Evolutionary conservation across 2,113 vertebrate species (phyloP).

Genomic region (Atherinomorus stipes): DNA sequence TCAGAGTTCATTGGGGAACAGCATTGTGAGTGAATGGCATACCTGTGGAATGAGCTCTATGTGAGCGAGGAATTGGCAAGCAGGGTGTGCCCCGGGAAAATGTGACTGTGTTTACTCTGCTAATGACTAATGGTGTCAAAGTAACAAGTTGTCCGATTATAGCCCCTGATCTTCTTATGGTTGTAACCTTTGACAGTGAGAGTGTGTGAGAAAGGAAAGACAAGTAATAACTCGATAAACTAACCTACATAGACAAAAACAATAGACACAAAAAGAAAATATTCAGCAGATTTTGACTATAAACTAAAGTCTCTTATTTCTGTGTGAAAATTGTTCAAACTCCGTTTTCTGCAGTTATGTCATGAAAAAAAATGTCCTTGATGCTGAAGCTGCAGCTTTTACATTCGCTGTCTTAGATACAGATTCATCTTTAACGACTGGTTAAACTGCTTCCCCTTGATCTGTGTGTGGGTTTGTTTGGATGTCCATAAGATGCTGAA

Average conservation of each 20-base stretch:
- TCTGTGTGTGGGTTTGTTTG: slow-evolving; percentile 1
- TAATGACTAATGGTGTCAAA: slow-evolving; percentile 73
- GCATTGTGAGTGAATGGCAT: slow-evolving; percentile 33
- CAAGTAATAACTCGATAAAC: slow-evolving; percentile 12
- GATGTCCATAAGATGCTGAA: not conserved
- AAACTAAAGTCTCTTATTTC: not conserved
- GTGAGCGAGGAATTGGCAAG: slow-evolving; percentile 37
- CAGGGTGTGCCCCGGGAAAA: slow-evolving; percentile 65
- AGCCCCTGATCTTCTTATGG: slow-evolving; percentile 48
- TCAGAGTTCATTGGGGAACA: slow-evolving; percentile 10
- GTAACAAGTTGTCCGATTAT: slow-evolving; percentile 62
- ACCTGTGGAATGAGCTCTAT: slow-evolving; percentile 55
- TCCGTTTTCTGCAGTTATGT: not conserved
- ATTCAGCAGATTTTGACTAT: not conserved
- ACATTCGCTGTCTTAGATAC: slow-evolving; percentile 39
- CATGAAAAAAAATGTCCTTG: not conserved
- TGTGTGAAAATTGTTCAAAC: not conserved
- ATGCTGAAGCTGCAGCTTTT: not conserved
- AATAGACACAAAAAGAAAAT: not conserved
- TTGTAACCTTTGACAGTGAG: slow-evolving; percentile 54
- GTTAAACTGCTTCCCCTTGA: slow-evolving; percentile 6
- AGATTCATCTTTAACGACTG: slow-evolving; percentile 57
- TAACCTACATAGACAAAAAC: not conserved
- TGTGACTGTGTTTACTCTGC: slow-evolving; percentile 65
- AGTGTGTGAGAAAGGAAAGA: slow-evolving; percentile 5